Percentiles rank a stretch among this genome's conserved stretches.
phyloP scores from a whole-genome alignment of 2,888 invertebrate genomes.

The Caenorhabditis virilis region DNA sequence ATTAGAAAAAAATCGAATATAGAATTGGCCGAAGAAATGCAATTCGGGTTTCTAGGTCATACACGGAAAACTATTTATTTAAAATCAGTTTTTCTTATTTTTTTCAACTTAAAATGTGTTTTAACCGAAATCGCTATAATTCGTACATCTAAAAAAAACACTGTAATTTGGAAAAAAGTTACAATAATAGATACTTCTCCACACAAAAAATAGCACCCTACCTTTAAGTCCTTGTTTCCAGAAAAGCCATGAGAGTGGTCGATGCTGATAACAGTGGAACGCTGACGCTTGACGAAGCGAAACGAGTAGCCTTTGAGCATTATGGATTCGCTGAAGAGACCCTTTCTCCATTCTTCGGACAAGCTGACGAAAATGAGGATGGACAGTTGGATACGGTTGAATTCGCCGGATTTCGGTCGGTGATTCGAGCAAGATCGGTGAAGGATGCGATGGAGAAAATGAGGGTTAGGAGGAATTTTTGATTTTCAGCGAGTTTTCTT shows the following conservation, averaged over 20 bases:
- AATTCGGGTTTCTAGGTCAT: no score
- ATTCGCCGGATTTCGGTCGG: constrained; percentile 65
- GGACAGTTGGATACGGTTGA: constrained; percentile 65
- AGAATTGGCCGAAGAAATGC: no score
- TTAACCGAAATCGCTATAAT: no score
- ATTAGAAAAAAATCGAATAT: no score
- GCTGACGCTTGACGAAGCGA: constrained; percentile 65
- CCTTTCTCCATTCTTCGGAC: constrained; percentile 65
- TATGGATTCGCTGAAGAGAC: constrained; percentile 56
- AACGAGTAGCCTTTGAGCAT: constrained; percentile 63
- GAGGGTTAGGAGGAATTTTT: no score
- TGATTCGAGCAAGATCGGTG: constrained; percentile 49
- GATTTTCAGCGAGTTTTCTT: no score
- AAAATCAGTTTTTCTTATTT: no score
- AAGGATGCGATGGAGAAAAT: constrained; percentile 49
- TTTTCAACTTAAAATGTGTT: no score
- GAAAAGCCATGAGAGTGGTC: constrained; percentile 51
- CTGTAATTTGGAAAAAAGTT: not conserved
- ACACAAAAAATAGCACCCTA: not conserved
- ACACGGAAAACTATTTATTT: no score
- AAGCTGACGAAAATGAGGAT: constrained; percentile 67
- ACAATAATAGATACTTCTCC: no score
- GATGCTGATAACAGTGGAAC: constrained; percentile 65
- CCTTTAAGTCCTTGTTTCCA: constrained; percentile 2
- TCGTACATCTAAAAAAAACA: no score